Conservation (phyloP, 1,140 invertebrate genomes). For the Trachymyrmex septentrionalis region DNA sequence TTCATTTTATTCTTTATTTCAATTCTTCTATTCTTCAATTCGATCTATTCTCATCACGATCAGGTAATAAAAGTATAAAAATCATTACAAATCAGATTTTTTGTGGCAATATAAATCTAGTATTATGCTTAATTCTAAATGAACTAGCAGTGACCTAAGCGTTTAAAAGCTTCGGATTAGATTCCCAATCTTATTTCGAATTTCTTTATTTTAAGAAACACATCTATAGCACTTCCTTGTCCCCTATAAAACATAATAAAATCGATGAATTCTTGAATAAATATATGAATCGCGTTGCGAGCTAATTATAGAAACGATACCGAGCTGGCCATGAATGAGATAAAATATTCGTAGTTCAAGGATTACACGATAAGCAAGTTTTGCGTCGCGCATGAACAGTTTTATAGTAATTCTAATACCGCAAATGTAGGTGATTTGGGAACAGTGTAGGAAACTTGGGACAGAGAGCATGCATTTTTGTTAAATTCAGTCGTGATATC, state of each 20-base stretch:
- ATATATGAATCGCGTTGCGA: neutral
- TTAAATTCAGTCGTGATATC: no score
- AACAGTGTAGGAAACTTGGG: no score
- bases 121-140: constrained; percentile 5
- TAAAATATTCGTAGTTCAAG: constrained; percentile 18
- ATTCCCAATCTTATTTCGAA: neutral
- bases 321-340: neutral
- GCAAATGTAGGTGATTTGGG: no score
- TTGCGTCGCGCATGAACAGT: constrained; percentile 7
- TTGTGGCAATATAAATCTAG: neutral
- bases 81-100: neutral
- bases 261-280: neutral
- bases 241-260: neutral
- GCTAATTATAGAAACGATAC: neutral
- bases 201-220: neutral
- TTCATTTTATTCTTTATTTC: neutral
- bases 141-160: neutral
- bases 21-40: neutral
- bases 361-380: constrained; percentile 22
- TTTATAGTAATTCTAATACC: constrained; percentile 36
- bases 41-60: neutral
- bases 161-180: neutral
- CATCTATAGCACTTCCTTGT: neutral
- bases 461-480: no score
- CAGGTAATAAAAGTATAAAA: constrained; percentile 10